Base-by-base conservation (phyloP, 2,888 invertebrate species). In the Beris chalybata region DNA sequence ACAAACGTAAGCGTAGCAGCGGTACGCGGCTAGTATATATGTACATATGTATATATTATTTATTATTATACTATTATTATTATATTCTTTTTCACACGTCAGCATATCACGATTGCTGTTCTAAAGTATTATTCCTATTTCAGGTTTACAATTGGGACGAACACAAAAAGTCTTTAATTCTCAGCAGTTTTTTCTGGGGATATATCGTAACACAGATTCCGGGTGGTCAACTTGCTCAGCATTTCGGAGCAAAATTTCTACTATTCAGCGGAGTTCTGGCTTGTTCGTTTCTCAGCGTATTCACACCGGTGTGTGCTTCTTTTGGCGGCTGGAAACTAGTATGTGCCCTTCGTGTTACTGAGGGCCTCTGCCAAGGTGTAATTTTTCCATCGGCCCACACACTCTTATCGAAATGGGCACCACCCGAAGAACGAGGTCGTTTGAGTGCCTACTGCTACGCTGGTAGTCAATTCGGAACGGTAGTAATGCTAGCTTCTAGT, bases 391-490 rank as follows among this genome's bases (percentile, higher is more conserved):
- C 86, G 57, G 79, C 87, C 0, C 89, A 89, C 71, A 87, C 87
- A 0, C 77, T 89, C 0, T 75, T 90, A n/a, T 87, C 89, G 0
- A 87, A 87, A 73, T 90, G 90, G 90, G 75, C 86, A 0, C 91
- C 92, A 0, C 81, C 84, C 0, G 78, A 82, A 1, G 92, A 93
- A 74, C 82, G 92, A 64, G 87, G 89, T 22, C 81, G 87, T 56
- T 79, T 91, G 68, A 86, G 87, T 65, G 86, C 88, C 64, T 86
- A 86, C 57, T 85, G 87, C 4, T 89, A 89, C 75, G 83, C 87
- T 57, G 93, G 93, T 58, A 87, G 87, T 9, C 91, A 91, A 76
- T 84, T 92, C 12, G 94, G 93, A 5, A 91, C 91, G 11, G 89
- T 92, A 0, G 75, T 91, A 1, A 87, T 91, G 73, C 78, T 92